Percentiles rank a stretch among this genome's conserved stretches.
Conservation (phyloP, 2,113 vertebrate genomes). For the Pachyramphus minor region DNA sequence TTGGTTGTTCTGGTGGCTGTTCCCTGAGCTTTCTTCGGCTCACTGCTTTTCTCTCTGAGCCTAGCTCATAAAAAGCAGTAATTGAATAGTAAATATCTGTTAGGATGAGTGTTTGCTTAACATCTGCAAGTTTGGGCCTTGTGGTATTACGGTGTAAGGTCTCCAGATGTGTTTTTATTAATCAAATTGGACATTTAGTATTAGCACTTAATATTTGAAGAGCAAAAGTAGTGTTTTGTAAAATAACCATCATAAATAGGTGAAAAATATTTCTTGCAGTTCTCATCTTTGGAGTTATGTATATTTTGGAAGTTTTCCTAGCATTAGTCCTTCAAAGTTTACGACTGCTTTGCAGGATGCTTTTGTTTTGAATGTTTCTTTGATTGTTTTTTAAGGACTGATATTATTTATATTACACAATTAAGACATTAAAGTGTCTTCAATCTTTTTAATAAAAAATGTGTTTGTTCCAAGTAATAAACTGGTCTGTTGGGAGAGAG, state of each 20-base stretch:
- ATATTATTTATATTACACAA: neutral
- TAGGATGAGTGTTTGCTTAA: neutral
- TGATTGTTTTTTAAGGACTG: neutral
- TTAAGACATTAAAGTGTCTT: neutral
- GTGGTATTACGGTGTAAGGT: neutral
- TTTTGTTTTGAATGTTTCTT: neutral
- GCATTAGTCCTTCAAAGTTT: neutral
- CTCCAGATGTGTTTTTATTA: neutral
- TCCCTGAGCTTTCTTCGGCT: neutral
- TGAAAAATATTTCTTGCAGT: neutral
- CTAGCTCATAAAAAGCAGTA: neutral
- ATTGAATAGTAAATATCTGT: neutral
- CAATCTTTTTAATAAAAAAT: neutral
- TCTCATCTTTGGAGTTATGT: neutral
- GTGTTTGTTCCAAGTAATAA: neutral
- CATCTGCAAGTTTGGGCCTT: neutral
- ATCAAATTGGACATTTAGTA: neutral
- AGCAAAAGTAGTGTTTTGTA: neutral
- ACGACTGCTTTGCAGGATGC: neutral
- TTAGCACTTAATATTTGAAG: neutral
- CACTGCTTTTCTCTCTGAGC: neutral
- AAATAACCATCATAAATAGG: neutral
- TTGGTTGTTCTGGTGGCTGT: fast-evolving
- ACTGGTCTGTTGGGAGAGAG: neutral
- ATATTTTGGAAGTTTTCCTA: neutral